Evolutionary conservation across 2,113 vertebrate species (phyloP), one percentile per base, ranked within the genome.

Genomic region (Cebus imitator): DNA sequence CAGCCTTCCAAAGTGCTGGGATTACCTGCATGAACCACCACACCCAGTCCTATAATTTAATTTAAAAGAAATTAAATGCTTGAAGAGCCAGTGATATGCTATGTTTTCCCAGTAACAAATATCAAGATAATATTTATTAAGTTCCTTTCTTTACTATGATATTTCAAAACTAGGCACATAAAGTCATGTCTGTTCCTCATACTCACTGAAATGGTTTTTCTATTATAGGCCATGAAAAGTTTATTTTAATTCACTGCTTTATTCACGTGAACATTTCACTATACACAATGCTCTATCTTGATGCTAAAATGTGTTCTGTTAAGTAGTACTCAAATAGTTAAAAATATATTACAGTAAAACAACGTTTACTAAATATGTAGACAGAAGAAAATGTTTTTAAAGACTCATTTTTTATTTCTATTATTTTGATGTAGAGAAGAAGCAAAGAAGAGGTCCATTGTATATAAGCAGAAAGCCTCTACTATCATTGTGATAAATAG

Each of bases 51-150:
- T 50, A 9, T 88, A 0, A n/a, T 1, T 0, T 5, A 35, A 58
- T 87, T 81, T 93, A 91, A 73, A 90, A 66, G 75, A 86, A 93
- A 90, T 84, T 27, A 92, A 66, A 86, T 35, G 75, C 20, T 66
- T 55, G 11, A 48, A 27, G 35, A 11, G 8, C 30, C 37, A 14
- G 25, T 84, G 37, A 70, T 87, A 70, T 1, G 43, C 23, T 55
- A 3, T 75, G 55, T 40, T 57, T 86, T 37, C 55, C 91, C 8
- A 89, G 37, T n/a, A 37, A 13, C 2, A 45, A 10, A n/a, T 17
- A 32, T 21, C 64, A 85, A 57, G 6, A 66, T 1, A 58, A 72
- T 57, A 81, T 37, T 64, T 14, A 6, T 64, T 80, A 78, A 50
- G 9, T 76, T 18, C 17, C 2, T 55, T 7, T 55, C 37, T 76